Base-by-base conservation (phyloP, 2,797 vertebrate genomes). In the Enteromius mattozi region DNA sequence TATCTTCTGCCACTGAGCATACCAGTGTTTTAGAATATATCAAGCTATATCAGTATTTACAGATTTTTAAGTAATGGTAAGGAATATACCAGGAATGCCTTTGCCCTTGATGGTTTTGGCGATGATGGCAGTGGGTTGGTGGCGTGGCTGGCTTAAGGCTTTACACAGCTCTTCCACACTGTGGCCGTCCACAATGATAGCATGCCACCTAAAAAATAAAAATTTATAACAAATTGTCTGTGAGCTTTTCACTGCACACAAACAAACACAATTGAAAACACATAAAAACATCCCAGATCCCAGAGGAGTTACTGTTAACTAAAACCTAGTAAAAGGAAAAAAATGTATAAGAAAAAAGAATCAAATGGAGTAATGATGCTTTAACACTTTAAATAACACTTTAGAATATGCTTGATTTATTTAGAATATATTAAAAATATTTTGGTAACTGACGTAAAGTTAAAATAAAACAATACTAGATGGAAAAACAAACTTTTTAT, bases 121-220 rank as follows among this genome's bases (percentile, higher is more conserved):
- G 30, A 99, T 97, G 92, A 99, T 96, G 87, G 96, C 97, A 0
- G 96, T 97, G 13, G 97, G 97, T 82, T 98, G 97, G 90, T 98
- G 96, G 82, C 96, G 96, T 51, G 96, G 94, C 89, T 97, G 96
- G 87, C 96, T 96, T n/a, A 99, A 95, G 87, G 97, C 97, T 91
- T 99, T 99, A 93, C 97, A 99, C 79, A 99, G 94, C 90, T 99
- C 97, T 79, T 99, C 98, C 91, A 99, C 96, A 0, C 97, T 98
- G 94, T 99, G 98, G 27, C 98, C 98, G 8, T 99, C 97, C 66
- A 98, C 97, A 0, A 98, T 94, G 86, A 98, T 94, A 61, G 96
- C 91, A 14, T 98, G 95, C 98, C 98, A 99, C 35, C 98, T 99
- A 86, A 24, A 76, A 27, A 13, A 61, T 8, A 3, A 17, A 16